Percentiles rank a stretch among this genome's conserved stretches.
Evolutionary conservation across 2,888 invertebrate species (phyloP).

Genomic region (Adela reaumurella): DNA sequence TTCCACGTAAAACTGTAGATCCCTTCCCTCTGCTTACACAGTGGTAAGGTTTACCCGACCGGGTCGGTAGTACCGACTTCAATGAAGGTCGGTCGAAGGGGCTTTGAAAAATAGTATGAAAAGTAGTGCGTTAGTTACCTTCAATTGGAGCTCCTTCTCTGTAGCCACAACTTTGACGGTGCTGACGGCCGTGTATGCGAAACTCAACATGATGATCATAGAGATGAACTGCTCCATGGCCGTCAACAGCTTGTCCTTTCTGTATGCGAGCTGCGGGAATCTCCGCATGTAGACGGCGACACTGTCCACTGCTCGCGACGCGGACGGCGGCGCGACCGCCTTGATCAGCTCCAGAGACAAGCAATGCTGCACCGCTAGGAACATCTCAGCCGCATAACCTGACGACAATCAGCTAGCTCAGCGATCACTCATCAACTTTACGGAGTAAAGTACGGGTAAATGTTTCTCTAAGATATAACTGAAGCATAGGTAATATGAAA

Average conservation of each 20-base stretch:
- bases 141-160: conserved; percentile 74
- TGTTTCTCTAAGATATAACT: too few relatives aligned
- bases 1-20: neutral
- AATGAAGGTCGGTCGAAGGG: neutral
- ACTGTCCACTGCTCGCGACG: conserved; percentile 9
- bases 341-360: conserved; percentile 41
- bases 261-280: conserved; percentile 70
- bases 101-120: neutral
- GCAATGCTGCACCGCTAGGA: conserved; percentile 40
- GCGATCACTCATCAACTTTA: too few relatives aligned
- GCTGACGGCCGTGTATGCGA: conserved; percentile 76
- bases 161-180: conserved; percentile 71
- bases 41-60: too few relatives aligned
- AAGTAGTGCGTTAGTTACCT: conserved; percentile 44
- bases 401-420: too few relatives aligned
- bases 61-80: neutral
- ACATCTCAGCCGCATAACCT: conserved; percentile 47
- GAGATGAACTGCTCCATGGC: conserved; percentile 70
- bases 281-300: conserved; percentile 52
- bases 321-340: conserved; percentile 24
- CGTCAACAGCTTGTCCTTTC: conserved; percentile 64
- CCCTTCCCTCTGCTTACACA: neutral
- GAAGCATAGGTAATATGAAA: too few relatives aligned
- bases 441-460: too few relatives aligned
- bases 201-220: conserved; percentile 76